phyloP scores from a whole-genome alignment of 2,888 invertebrate species.

The Coecobrya sp. region DNA sequence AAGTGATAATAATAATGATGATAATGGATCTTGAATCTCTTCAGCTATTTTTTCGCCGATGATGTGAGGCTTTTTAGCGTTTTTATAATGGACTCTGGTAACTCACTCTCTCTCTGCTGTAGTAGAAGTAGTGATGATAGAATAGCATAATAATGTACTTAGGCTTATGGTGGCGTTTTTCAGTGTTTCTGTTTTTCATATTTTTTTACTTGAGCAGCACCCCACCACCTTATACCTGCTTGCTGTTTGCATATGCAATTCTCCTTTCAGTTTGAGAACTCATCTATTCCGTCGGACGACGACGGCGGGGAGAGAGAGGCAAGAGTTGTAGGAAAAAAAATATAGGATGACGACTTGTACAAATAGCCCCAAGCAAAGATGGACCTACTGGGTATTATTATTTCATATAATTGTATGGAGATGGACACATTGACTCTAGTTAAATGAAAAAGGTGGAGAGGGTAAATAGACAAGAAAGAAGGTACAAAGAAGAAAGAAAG shows the following conservation, averaged over 20 bases:
- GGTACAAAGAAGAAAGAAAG: constrained; percentile 40
- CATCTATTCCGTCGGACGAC: constrained; percentile 50
- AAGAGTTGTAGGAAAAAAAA: constrained; percentile 58
- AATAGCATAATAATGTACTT: not conserved
- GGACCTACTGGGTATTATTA: constrained; percentile 73
- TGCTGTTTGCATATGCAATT: constrained; percentile 58
- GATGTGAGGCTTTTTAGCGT: constrained; percentile 37
- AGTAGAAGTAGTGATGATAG: not conserved
- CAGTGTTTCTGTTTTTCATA: not conserved
- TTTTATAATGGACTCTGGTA: constrained; percentile 25
- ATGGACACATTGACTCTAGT: constrained; percentile 53
- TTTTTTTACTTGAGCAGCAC: constrained; percentile 22
- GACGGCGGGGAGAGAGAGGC: constrained; percentile 26
- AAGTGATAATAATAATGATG: constrained; percentile 74
- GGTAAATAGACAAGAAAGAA: constrained; percentile 44
- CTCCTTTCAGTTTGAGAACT: constrained; percentile 45
- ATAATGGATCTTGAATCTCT: constrained; percentile 54
- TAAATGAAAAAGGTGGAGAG: constrained; percentile 71
- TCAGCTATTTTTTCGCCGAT: constrained; percentile 31
- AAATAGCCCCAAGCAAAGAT: constrained; percentile 77
- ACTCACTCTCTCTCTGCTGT: not conserved
- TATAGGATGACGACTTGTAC: constrained; percentile 74
- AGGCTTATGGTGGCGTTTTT: not conserved
- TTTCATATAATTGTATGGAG: constrained; percentile 71
- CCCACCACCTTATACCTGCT: not conserved